phyloP scores from a whole-genome alignment of 2,113 vertebrate genomes.

The Trinectes maculatus region DNA sequence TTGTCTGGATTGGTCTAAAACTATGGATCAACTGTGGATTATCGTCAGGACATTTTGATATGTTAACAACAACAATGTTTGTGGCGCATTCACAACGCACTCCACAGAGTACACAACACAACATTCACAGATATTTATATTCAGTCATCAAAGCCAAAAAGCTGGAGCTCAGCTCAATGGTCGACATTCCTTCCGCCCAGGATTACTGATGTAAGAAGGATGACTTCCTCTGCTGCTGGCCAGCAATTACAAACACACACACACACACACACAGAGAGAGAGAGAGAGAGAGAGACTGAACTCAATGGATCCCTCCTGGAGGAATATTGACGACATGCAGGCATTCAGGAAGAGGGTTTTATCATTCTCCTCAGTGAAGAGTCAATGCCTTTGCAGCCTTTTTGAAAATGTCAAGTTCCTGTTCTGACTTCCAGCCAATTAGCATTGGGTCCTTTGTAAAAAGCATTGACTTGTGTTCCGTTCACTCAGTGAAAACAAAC shows the following conservation, averaged over 20 bases:
- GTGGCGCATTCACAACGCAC: conserved; percentile 12
- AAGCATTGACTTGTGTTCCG: conserved; percentile 28
- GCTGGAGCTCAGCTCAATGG: neutral
- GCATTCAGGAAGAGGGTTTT: conserved; percentile 12
- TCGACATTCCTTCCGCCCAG: conserved; percentile 10
- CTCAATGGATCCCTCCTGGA: conserved; percentile 9
- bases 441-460: conserved; percentile 31
- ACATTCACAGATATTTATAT: neutral
- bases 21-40: too few relatives aligned
- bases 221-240: conserved; percentile 22
- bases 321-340: conserved; percentile 31
- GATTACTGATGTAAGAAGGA: conserved; percentile 30
- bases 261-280: conserved; percentile 1
- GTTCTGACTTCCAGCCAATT: conserved; percentile 59
- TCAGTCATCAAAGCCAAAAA: conserved; percentile 3
- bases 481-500: conserved; percentile 36
- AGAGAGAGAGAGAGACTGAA: neutral
- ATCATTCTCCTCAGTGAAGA: conserved; percentile 12
- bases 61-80: too few relatives aligned
- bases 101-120: neutral
- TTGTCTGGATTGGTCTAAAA: too few relatives aligned
- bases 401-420: conserved; percentile 62
- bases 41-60: too few relatives aligned
- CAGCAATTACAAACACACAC: conserved; percentile 6
- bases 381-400: conserved; percentile 20